A percentile compares a stretch with the other conserved stretches of the same genome.
phyloP scores from a whole-genome alignment of 2,888 invertebrate species.

The Crematogaster levior region DNA sequence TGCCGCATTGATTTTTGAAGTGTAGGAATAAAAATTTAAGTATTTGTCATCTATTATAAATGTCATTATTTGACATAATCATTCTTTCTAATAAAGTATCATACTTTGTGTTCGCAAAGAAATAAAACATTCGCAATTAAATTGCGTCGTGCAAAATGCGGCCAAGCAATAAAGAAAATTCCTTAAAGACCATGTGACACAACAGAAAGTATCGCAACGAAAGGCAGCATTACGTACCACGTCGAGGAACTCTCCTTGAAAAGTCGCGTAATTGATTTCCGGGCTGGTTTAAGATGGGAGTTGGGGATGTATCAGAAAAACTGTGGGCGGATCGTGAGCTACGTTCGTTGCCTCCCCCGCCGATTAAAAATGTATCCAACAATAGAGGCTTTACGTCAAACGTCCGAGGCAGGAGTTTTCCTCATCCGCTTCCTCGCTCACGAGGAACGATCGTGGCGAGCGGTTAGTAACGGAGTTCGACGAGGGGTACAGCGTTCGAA shows the following conservation, averaged over 20 bases:
- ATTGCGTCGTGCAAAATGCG: neutral
- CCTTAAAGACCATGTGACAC: neutral
- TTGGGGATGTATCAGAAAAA: slow-evolving; percentile 52
- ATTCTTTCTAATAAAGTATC: neutral
- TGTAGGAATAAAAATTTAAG: neutral
- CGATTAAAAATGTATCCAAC: slow-evolving; percentile 81
- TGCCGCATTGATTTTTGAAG: neutral
- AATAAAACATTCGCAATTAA: slow-evolving; percentile 22
- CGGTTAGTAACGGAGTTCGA: slow-evolving; percentile 61
- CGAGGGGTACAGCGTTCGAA: slow-evolving; percentile 48
- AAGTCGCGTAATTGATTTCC: slow-evolving; percentile 72
- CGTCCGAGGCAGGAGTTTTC: slow-evolving; percentile 75
- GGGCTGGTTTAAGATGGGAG: slow-evolving; percentile 57
- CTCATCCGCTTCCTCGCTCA: slow-evolving; percentile 40
- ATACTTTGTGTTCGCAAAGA: neutral
- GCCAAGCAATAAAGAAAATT: slow-evolving; percentile 16
- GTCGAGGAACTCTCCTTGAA: slow-evolving; percentile 40
- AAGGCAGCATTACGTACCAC: slow-evolving; percentile 40
- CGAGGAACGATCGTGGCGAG: slow-evolving; percentile 60
- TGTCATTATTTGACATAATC: neutral
- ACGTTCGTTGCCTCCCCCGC: slow-evolving; percentile 62
- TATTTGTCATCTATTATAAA: neutral
- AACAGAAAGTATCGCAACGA: neutral
- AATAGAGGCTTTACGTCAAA: slow-evolving; percentile 81
- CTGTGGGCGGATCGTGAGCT: slow-evolving; percentile 65